Percentiles rank a stretch among this genome's conserved stretches.
phyloP scores from a whole-genome alignment of 2,113 vertebrate genomes.

The Lethenteron camtschaticum region DNA sequence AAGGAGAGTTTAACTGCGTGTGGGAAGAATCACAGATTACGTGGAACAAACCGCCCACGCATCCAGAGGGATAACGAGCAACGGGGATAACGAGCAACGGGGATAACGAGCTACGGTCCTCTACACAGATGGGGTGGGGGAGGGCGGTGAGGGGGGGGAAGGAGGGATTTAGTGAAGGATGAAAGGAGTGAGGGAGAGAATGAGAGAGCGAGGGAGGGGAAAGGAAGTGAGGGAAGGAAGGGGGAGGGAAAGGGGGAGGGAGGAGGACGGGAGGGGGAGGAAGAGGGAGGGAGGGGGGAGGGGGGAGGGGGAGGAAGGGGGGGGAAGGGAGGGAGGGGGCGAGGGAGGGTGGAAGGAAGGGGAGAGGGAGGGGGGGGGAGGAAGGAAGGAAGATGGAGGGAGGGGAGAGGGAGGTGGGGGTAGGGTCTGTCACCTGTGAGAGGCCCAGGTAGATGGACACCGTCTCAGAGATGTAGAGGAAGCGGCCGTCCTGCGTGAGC shows the following conservation, averaged over 20 bases:
- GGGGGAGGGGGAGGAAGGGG: slow-evolving; percentile 9
- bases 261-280: neutral
- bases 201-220: neutral
- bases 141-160: neutral
- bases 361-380: slow-evolving; percentile 8
- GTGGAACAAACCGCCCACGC: too few relatives aligned
- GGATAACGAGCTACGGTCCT: too few relatives aligned
- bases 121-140: neutral
- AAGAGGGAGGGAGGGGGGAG: slow-evolving; percentile 9
- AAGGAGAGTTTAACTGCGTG: too few relatives aligned
- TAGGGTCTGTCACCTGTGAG: slow-evolving; percentile 60
- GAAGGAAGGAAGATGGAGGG: neutral
- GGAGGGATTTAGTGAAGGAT: neutral
- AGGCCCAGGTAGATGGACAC: slow-evolving; percentile 98
- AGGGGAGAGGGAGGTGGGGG: neutral
- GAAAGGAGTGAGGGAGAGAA: neutral
- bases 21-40: too few relatives aligned
- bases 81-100: too few relatives aligned
- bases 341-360: slow-evolving; percentile 17
- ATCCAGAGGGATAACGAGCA: too few relatives aligned
- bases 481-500: slow-evolving; percentile 98
- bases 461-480: slow-evolving; percentile 99
- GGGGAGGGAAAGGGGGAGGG: neutral
- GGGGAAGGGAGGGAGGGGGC: slow-evolving; percentile 14
- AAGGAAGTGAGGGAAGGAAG: neutral